phyloP scores from a whole-genome alignment of 2,888 invertebrate genomes.

The Xylota sylvarum region DNA sequence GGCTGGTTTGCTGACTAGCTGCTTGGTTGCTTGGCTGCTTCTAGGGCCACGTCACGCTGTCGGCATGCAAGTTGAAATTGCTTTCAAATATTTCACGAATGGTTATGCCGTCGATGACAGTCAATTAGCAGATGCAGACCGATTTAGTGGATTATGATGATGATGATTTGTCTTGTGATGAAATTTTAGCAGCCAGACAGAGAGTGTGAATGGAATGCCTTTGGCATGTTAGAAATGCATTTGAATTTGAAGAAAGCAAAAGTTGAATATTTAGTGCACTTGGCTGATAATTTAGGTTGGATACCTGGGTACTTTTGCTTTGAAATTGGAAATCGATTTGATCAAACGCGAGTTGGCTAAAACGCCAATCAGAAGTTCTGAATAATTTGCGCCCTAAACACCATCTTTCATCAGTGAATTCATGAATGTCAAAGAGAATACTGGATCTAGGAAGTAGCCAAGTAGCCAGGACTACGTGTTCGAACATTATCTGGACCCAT shows the following conservation, averaged over 20 bases:
- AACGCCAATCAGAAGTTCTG: no score
- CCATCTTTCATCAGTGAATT: no score
- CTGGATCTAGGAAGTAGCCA: no score
- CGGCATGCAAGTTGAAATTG: conserved; percentile 65
- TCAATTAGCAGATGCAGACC: conserved; percentile 68
- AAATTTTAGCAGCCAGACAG: conserved; percentile 28
- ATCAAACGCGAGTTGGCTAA: no score
- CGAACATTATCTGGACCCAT: no score
- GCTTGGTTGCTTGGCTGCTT: conserved; percentile 28
- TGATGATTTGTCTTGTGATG: conserved; percentile 61
- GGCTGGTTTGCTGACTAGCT: conserved; percentile 39
- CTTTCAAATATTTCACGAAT: conserved; percentile 67
- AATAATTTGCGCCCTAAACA: no score
- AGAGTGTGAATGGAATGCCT: conserved; percentile 30
- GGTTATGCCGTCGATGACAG: conserved; percentile 70
- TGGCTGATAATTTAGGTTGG: no score
- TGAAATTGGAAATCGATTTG: no score
- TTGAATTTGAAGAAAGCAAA: not conserved
- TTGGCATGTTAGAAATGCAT: conserved; percentile 22
- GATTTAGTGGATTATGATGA: conserved; percentile 40
- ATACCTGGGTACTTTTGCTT: no score
- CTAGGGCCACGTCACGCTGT: conserved; percentile 48
- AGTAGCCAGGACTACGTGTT: no score
- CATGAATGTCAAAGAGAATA: no score
- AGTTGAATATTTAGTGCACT: not conserved